Base-by-base conservation (phyloP, 2,797 vertebrate species). In the Taenioides sp. region DNA sequence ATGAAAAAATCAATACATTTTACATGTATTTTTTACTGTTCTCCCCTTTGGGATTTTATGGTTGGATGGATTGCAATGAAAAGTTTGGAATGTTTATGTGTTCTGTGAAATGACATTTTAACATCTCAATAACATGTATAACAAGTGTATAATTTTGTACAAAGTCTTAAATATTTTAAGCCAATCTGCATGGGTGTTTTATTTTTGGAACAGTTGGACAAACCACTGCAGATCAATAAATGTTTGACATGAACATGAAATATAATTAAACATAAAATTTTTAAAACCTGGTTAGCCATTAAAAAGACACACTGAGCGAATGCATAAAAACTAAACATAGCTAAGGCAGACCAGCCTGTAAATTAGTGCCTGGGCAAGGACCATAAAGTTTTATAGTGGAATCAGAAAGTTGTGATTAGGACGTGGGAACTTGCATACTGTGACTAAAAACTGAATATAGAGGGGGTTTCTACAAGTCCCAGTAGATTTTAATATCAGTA, bases 281-380 rank as follows among this genome's bases (percentile, higher is more conserved):
- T 88, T 75, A 66, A 89, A 84, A 67, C 64, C 40, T 70, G 68
- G 59, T 37, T 47, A 76, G 74, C 76, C 55, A 89, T 91, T 81
- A 87, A 86, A 84, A 82, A 23, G 22, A 43, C 62, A 82, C 85
- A 74, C 61, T 47, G 12, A 16, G 43, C 43, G 50, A 69, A 52
- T 54, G 34, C 70, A 72, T 74, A 55, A 62, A 47, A n/a, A 47
- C 23, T 14, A 20, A 61, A 50, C 62, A 67, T 64, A 65, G 65
- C 76, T 67, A n/a, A 63, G 75, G 57, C 43, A 43, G 47, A 83
- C 43, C 5, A 22, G 70, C 17, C 63, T 54, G 63, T 69, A 60
- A 76, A 74, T 83, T 64, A 34, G 28, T 54, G 52, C 71, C 9
- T 69, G 12, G 63, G 18, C 65, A 69, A 27, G 25, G 23, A 71